Percentiles rank a stretch among this genome's conserved stretches.
Evolutionary conservation across 1,140 invertebrate genomes (phyloP).

Genomic region (Trachelipus rathkii): DNA sequence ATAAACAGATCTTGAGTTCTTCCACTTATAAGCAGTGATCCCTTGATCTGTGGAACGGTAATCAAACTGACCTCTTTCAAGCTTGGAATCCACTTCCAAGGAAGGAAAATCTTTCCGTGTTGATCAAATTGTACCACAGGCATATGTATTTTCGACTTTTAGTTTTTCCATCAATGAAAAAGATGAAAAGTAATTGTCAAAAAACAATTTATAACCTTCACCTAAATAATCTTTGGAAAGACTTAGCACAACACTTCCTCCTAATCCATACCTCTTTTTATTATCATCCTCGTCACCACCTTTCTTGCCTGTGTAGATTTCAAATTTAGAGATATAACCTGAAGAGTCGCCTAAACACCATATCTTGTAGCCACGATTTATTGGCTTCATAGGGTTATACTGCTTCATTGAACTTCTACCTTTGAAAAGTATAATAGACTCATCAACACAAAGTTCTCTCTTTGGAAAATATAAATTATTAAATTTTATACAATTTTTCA

Average conservation of each 20-base stretch:
- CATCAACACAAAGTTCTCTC: constrained; percentile 44
- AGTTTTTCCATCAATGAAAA: constrained; percentile 49
- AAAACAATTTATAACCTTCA: constrained; percentile 47
- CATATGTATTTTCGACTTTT: constrained; percentile 48
- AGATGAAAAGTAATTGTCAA: constrained; percentile 53
- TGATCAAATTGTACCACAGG: constrained; percentile 50
- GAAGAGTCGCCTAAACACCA: constrained; percentile 48
- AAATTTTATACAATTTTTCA: constrained; percentile 32
- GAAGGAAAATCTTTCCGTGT: constrained; percentile 43
- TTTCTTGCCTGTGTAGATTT: constrained; percentile 52
- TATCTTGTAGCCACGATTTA: constrained; percentile 53
- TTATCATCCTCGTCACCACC: constrained; percentile 42
- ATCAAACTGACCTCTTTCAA: constrained; percentile 42
- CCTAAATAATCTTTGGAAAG: constrained; percentile 46
- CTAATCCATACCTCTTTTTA: constrained; percentile 45
- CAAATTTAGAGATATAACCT: constrained; percentile 52
- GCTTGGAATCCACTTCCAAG: constrained; percentile 30
- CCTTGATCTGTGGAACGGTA: constrained; percentile 24
- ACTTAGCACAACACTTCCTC: constrained; percentile 49
- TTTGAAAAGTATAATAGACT: constrained; percentile 47
- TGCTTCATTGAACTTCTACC: constrained; percentile 49
- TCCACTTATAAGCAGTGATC: constrained; percentile 27
- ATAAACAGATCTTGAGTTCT: constrained; percentile 22
- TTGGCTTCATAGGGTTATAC: constrained; percentile 53
- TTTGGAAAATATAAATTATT: background rate